Conservation (phyloP, 2,888 invertebrate genomes). For the Dryocosmus kuriphilus region DNA sequence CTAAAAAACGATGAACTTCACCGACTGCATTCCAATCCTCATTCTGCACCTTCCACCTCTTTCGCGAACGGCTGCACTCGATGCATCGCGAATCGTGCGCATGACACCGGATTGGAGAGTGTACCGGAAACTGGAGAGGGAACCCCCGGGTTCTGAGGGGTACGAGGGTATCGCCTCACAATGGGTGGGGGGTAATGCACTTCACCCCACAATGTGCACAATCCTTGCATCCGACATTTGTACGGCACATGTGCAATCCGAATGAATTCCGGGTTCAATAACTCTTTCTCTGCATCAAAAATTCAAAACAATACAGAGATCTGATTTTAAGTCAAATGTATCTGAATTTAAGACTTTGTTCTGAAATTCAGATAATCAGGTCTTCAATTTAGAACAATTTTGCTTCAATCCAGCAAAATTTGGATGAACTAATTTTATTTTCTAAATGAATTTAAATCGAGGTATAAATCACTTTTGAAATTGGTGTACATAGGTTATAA, state of each 20-base stretch:
- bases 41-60: constrained; percentile 57
- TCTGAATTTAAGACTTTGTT: too few relatives aligned
- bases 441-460: too few relatives aligned
- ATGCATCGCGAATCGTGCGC: constrained; percentile 63
- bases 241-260: constrained; percentile 59
- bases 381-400: too few relatives aligned
- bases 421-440: too few relatives aligned
- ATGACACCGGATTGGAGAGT: constrained; percentile 56
- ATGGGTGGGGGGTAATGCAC: constrained; percentile 71
- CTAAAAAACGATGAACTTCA: constrained; percentile 54
- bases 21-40: constrained; percentile 42
- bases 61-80: constrained; percentile 52
- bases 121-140: constrained; percentile 55
- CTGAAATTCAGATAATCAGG: too few relatives aligned
- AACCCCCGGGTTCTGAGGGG: constrained; percentile 53
- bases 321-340: too few relatives aligned
- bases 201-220: constrained; percentile 59
- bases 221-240: constrained; percentile 65
- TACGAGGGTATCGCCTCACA: constrained; percentile 49
- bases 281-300: not conserved
- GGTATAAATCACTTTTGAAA: too few relatives aligned
- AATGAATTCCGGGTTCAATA: constrained; percentile 41
- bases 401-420: too few relatives aligned
- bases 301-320: not conserved
- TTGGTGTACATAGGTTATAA: too few relatives aligned